These are phyloP conservation scores for Subanguina moxae DNA, from an alignment of 1,140 invertebrate species.

Conservation along the genomic window DNA sequence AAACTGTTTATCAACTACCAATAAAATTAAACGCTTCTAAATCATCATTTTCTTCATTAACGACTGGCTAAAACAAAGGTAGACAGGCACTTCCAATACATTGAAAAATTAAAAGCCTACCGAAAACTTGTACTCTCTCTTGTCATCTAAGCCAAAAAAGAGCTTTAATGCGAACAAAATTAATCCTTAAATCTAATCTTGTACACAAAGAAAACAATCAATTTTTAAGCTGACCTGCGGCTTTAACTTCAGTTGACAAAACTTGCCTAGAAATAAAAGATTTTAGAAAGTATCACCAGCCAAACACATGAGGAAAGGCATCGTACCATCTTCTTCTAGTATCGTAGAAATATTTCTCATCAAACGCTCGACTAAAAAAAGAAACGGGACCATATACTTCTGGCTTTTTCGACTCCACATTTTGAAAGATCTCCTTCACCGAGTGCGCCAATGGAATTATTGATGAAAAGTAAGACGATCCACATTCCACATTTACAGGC, in stretches of 20 bases:
- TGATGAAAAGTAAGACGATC: constrained; percentile 4
- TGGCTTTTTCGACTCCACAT: too few relatives aligned
- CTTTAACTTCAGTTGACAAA: background rate
- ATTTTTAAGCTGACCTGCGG: background rate
- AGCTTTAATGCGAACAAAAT: constrained; percentile 27
- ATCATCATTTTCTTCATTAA: constrained; percentile 7
- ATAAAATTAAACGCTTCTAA: constrained; percentile 19
- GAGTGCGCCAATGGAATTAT: background rate
- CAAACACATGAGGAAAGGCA: too few relatives aligned
- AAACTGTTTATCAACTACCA: too few relatives aligned
- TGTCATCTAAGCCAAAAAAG: constrained; percentile 31
- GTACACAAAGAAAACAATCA: background rate
- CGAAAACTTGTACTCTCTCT: constrained; percentile 8
- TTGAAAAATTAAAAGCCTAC: constrained; percentile 2
- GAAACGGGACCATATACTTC: too few relatives aligned
- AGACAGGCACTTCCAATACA: background rate
- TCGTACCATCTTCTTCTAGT: too few relatives aligned
- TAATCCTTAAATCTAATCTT: background rate
- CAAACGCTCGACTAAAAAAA: too few relatives aligned
- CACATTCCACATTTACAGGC: constrained; percentile 20
- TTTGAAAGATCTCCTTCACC: background rate
- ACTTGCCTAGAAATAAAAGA: background rate
- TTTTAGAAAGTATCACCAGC: too few relatives aligned
- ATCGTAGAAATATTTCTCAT: too few relatives aligned
- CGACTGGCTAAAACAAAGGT: background rate